These are phyloP conservation scores for Mormyrops attenuatus DNA, from an alignment of 2,797 vertebrate species.

Conservation along the genomic window DNA sequence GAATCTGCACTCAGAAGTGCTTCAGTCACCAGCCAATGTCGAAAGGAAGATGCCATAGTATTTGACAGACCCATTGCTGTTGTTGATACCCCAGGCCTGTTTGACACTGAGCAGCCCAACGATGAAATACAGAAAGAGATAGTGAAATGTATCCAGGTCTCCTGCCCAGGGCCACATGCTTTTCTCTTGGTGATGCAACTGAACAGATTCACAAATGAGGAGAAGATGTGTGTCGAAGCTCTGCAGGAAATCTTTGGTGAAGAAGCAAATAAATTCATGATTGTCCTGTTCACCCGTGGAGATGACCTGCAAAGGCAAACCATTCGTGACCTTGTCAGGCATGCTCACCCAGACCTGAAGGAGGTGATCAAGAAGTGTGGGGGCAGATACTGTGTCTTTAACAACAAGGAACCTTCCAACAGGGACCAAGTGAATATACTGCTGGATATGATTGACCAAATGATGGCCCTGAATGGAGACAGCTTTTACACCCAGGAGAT, in stretches of 20 bases:
- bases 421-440: not conserved
- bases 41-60: not conserved
- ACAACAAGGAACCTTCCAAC: slow-evolving; percentile 13
- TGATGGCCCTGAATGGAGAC: slow-evolving; percentile 6
- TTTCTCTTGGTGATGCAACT: slow-evolving; percentile 38
- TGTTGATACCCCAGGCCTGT: slow-evolving; percentile 38
- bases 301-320: not conserved
- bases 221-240: not conserved
- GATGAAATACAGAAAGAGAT: slow-evolving; percentile 1
- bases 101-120: not conserved
- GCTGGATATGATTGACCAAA: slow-evolving; percentile 15
- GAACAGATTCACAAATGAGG: slow-evolving; percentile 34
- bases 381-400: slow-evolving; percentile 2
- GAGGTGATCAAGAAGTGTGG: slow-evolving; percentile 5
- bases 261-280: not conserved
- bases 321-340: not conserved
- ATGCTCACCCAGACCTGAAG: not conserved
- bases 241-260: slow-evolving; percentile 22
- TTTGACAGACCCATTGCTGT: not conserved
- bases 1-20: not conserved
- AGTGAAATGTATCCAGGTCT: not conserved
- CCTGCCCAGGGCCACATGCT: slow-evolving; percentile 9
- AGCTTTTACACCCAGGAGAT: slow-evolving; percentile 3
- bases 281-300: slow-evolving; percentile 20
- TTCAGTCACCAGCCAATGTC: not conserved